A percentile compares a stretch with the other conserved stretches of the same genome.
Conservation (phyloP, 1,140 invertebrate genomes). For the Euwallacea similis region DNA sequence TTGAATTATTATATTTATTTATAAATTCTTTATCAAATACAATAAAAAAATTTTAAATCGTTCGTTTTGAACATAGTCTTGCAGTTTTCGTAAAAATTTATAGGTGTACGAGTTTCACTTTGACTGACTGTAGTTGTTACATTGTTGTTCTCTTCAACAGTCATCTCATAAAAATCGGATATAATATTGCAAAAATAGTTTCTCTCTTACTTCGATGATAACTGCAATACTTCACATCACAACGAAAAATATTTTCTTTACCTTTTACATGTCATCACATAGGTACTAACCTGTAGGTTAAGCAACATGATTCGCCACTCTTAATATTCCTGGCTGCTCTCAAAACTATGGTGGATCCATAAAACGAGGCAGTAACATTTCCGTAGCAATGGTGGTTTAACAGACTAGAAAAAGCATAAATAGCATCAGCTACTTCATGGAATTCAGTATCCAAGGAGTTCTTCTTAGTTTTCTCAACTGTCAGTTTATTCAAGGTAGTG, state of each 20-base stretch:
- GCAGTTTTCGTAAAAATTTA: too few species aligned
- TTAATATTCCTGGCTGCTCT: slow-evolving; percentile 26
- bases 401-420: slow-evolving; percentile 29
- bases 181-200: too few species aligned
- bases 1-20: too few species aligned
- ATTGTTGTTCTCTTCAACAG: too few species aligned
- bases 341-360: slow-evolving; percentile 17
- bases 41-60: too few species aligned
- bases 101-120: too few species aligned
- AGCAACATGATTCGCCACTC: slow-evolving; percentile 23
- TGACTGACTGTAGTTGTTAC: too few species aligned
- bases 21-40: too few species aligned
- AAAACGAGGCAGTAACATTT: slow-evolving; percentile 22
- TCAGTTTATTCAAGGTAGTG: slow-evolving; percentile 21
- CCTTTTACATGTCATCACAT: background rate
- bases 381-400: slow-evolving; percentile 32
- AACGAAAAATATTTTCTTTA: too few species aligned
- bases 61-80: too few species aligned
- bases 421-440: slow-evolving; percentile 28
- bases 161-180: too few species aligned
- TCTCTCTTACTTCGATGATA: background rate
- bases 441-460: slow-evolving; percentile 28
- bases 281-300: slow-evolving; percentile 20
- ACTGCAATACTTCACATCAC: background rate
- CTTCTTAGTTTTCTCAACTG: slow-evolving; percentile 31